phyloP scores from a whole-genome alignment of 2,888 invertebrate genomes.

The Strigamia maritima region DNA sequence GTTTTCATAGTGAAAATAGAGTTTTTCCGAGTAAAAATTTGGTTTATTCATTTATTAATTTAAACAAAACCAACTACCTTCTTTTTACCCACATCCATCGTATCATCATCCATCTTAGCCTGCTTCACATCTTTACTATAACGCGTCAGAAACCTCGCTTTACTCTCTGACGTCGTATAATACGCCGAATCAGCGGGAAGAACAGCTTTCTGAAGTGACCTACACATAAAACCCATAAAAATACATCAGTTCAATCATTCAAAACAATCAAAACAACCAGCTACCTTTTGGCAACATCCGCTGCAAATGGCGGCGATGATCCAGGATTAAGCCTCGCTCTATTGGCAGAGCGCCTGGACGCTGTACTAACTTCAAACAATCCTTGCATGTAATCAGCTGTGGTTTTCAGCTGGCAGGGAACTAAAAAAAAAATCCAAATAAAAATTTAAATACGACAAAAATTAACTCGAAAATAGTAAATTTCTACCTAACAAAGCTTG shows the following conservation, averaged over 20 bases:
- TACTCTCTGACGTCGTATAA: conserved; percentile 65
- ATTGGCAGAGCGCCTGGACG: background rate
- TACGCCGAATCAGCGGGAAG: conserved; percentile 63
- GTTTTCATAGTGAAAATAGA: no score
- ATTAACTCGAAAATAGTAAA: conserved; percentile 41
- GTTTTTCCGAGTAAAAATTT: background rate
- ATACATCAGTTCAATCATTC: background rate
- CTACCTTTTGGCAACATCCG: background rate
- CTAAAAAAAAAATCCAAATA: background rate
- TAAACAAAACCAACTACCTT: conserved; percentile 47
- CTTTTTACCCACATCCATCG: conserved; percentile 48
- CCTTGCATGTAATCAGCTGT: conserved; percentile 68
- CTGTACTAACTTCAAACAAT: conserved; percentile 60
- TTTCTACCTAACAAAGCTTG: conserved; percentile 62
- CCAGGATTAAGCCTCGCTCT: conserved; percentile 26
- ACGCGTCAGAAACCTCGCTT: conserved; percentile 63
- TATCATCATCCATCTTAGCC: conserved; percentile 43
- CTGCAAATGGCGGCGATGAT: conserved; percentile 12
- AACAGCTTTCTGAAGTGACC: conserved; percentile 46
- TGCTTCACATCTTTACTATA: conserved; percentile 57
- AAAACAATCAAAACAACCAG: background rate
- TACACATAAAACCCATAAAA: conserved; percentile 36
- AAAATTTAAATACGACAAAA: background rate
- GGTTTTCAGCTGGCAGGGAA: conserved; percentile 60
- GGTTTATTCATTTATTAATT: background rate